A percentile compares a stretch with the other conserved stretches of the same genome.
These are phyloP conservation scores for Oriolus oriolus DNA, from an alignment of 2,113 vertebrate species.

Conservation along the genomic window DNA sequence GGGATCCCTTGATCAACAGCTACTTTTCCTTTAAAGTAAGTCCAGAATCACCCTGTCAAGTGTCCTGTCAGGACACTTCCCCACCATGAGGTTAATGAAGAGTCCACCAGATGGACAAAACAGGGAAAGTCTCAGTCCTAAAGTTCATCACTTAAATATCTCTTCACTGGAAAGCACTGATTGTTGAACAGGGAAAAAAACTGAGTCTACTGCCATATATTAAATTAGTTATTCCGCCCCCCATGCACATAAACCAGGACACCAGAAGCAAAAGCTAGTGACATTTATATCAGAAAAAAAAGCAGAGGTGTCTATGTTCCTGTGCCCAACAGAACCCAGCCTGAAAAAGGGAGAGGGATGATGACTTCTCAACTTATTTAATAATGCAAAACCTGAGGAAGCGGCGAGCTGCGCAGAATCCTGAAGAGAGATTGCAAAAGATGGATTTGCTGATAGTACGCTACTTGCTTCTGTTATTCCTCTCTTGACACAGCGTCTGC, in stretches of 20 bases:
- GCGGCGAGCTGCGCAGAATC: neutral
- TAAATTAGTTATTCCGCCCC: neutral
- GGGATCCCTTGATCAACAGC: neutral
- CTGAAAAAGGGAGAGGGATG: neutral
- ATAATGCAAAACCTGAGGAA: neutral
- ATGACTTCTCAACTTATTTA: slow-evolving; percentile 8
- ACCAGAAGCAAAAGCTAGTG: neutral
- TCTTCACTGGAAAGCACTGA: neutral
- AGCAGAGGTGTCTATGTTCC: neutral
- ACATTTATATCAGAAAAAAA: neutral
- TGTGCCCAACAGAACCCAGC: neutral
- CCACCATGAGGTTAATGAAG: neutral
- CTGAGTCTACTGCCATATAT: neutral
- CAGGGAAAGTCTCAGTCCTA: neutral
- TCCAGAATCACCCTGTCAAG: neutral
- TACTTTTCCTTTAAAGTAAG: neutral
- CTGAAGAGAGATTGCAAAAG: neutral
- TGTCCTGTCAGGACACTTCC: neutral
- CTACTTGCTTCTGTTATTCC: slow-evolving; percentile 52
- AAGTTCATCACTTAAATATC: neutral
- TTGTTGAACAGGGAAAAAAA: neutral
- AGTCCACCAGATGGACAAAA: neutral
- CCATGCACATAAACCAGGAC: neutral
- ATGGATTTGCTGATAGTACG: slow-evolving; percentile 46
- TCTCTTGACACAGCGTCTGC: slow-evolving; percentile 52